Conservation (phyloP, 2,888 invertebrate species). For the Drosophila sordidula region DNA sequence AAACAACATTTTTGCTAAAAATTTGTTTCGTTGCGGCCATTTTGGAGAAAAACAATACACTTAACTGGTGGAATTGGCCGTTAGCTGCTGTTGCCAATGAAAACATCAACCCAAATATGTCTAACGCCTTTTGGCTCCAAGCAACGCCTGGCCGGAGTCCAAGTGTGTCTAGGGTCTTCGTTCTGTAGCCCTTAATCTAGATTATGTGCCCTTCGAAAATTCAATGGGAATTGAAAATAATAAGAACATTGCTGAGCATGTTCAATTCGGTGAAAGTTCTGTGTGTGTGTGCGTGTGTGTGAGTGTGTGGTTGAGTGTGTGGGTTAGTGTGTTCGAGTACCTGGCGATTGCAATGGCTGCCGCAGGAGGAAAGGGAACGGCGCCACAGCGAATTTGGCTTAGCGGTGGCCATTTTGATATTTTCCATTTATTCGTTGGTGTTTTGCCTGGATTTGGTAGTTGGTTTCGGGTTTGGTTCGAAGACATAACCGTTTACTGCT, state of each 20-base stretch:
- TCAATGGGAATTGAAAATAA: slow-evolving; percentile 69
- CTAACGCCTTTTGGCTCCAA: slow-evolving; percentile 56
- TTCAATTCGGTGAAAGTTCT: slow-evolving; percentile 52
- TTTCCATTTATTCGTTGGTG: slow-evolving; percentile 64
- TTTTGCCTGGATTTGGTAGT: slow-evolving; percentile 63
- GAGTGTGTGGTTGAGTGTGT: too few species aligned
- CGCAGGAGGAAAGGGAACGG: background rate
- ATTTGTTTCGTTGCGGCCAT: slow-evolving; percentile 12
- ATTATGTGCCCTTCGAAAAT: slow-evolving; percentile 62
- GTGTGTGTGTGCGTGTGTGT: slow-evolving; percentile 15
- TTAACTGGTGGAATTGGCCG: slow-evolving; percentile 35
- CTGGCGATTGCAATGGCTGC: slow-evolving; percentile 44
- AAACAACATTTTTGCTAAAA: slow-evolving; percentile 20
- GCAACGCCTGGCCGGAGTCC: slow-evolving; percentile 56
- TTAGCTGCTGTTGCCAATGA: slow-evolving; percentile 55
- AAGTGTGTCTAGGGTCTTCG: slow-evolving; percentile 45
- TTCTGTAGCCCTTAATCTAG: slow-evolving; percentile 62
- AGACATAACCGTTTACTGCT: slow-evolving; percentile 69
- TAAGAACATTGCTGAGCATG: slow-evolving; percentile 54
- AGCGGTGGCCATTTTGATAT: slow-evolving; percentile 62
- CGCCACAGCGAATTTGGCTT: slow-evolving; percentile 47
- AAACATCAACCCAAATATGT: slow-evolving; percentile 72
- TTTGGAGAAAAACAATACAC: slow-evolving; percentile 58
- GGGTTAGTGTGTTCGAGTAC: slow-evolving; percentile 43
- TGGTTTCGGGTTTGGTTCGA: slow-evolving; percentile 44